A percentile compares a stretch with the other conserved stretches of the same genome.
phyloP scores from a whole-genome alignment of 2,888 invertebrate genomes.

The Oxystoma pomonae region DNA sequence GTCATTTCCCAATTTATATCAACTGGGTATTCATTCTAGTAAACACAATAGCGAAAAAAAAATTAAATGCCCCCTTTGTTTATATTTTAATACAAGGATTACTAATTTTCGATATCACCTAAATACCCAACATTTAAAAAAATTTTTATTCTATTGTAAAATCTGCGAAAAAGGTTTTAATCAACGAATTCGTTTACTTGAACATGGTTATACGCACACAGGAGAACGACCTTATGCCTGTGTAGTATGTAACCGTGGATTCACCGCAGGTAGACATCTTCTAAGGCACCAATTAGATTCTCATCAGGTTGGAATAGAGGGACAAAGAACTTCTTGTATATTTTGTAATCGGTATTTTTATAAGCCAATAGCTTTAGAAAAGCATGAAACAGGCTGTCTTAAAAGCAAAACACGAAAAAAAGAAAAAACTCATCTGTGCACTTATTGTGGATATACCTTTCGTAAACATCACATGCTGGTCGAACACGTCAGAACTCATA shows the following conservation, averaged over 20 bases:
- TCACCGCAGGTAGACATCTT: slow-evolving; percentile 47
- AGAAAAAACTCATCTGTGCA: slow-evolving; percentile 44
- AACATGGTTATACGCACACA: slow-evolving; percentile 55
- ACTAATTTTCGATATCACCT: slow-evolving; percentile 39
- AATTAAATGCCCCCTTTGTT: slow-evolving; percentile 29
- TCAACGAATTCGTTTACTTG: slow-evolving; percentile 51
- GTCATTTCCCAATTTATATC: slow-evolving; percentile 13
- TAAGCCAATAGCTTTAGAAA: slow-evolving; percentile 43
- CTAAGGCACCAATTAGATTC: slow-evolving; percentile 38
- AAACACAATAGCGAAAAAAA: slow-evolving; percentile 15
- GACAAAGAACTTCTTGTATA: slow-evolving; percentile 43
- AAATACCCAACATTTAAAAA: slow-evolving; percentile 40
- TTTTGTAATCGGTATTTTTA: slow-evolving; percentile 39
- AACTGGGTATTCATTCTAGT: slow-evolving; percentile 20
- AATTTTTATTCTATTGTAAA: slow-evolving; percentile 51
- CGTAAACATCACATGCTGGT: slow-evolving; percentile 58
- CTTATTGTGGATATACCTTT: slow-evolving; percentile 39
- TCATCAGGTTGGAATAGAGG: slow-evolving; percentile 43
- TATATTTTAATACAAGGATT: slow-evolving; percentile 34
- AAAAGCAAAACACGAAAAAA: slow-evolving; percentile 49
- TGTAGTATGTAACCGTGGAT: slow-evolving; percentile 52
- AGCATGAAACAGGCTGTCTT: slow-evolving; percentile 43
- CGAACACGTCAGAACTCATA: slow-evolving; percentile 58
- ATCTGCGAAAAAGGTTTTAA: slow-evolving; percentile 55
- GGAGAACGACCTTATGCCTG: slow-evolving; percentile 52